Evolutionary conservation across 2,113 vertebrate species (phyloP).

Genomic region (Plotosus lineatus): DNA sequence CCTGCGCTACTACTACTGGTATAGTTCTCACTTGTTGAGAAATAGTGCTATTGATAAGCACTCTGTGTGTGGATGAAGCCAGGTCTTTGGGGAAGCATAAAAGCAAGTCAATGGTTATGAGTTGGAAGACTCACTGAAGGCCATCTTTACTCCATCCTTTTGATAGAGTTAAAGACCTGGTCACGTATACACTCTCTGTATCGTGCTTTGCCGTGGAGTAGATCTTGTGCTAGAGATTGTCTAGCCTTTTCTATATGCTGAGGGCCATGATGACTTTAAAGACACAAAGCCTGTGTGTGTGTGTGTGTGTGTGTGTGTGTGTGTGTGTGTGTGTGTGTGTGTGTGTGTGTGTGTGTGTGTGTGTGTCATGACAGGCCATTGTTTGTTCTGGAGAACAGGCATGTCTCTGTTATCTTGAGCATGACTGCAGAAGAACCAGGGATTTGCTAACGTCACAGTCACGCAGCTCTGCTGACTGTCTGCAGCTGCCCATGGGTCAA

Average conservation of each 20-base stretch:
- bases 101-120: slow-evolving; percentile 46
- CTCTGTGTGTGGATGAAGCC: slow-evolving; percentile 15
- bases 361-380: slow-evolving; percentile 30
- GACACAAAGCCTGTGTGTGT: not conserved
- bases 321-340: slow-evolving; percentile 3
- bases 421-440: slow-evolving; percentile 15
- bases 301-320: not conserved
- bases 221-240: not conserved
- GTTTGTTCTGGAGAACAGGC: slow-evolving; percentile 44
- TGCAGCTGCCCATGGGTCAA: not conserved
- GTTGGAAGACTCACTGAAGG: slow-evolving; percentile 17
- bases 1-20: not conserved
- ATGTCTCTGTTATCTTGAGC: slow-evolving; percentile 33
- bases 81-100: slow-evolving; percentile 33
- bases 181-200: not conserved
- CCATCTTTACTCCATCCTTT: slow-evolving; percentile 40
- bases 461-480: slow-evolving; percentile 17
- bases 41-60: slow-evolving; percentile 29
- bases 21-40: slow-evolving; percentile 25
- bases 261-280: not conserved
- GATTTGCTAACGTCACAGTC: slow-evolving; percentile 36
- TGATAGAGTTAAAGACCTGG: not conserved
- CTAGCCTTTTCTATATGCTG: not conserved
- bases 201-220: not conserved
- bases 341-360: not conserved